phyloP scores from a whole-genome alignment of 2,888 invertebrate species.

The Phyto melanocephala region DNA sequence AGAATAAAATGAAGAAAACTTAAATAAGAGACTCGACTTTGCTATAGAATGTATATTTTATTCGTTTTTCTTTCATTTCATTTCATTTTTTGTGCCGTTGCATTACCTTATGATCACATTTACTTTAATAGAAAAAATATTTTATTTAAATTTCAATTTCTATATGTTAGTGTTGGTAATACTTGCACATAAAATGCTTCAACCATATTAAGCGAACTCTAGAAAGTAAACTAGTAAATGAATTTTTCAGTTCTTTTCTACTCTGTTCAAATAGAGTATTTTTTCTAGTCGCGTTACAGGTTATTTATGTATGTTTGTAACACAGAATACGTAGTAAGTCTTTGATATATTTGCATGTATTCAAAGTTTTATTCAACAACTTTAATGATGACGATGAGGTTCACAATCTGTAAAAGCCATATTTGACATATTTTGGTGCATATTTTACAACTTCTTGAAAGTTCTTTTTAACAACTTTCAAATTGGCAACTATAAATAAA shows the following conservation, averaged over 20 bases:
- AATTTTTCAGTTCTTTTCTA: slow-evolving; percentile 15
- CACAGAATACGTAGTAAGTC: no score
- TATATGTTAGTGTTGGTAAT: not conserved
- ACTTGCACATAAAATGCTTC: not conserved
- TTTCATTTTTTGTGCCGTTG: not conserved
- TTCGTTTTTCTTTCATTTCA: not conserved
- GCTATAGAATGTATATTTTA: slow-evolving; percentile 26
- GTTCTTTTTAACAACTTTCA: no score
- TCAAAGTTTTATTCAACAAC: no score
- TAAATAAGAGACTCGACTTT: slow-evolving; percentile 33
- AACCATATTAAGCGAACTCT: not conserved
- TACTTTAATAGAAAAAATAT: slow-evolving; percentile 58
- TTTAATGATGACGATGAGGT: not conserved
- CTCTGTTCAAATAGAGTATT: no score
- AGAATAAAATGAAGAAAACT: slow-evolving; percentile 2
- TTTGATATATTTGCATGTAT: no score
- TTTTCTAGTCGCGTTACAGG: no score
- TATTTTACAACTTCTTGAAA: no score
- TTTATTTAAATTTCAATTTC: slow-evolving; percentile 59
- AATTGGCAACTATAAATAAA: no score
- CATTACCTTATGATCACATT: slow-evolving; percentile 57
- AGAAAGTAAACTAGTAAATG: not conserved
- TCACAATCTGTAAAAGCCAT: no score
- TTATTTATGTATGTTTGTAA: no score
- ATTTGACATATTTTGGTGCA: no score